Base-by-base conservation (phyloP, 2,888 invertebrate genomes). In the Tanytarsus gracilentus region DNA sequence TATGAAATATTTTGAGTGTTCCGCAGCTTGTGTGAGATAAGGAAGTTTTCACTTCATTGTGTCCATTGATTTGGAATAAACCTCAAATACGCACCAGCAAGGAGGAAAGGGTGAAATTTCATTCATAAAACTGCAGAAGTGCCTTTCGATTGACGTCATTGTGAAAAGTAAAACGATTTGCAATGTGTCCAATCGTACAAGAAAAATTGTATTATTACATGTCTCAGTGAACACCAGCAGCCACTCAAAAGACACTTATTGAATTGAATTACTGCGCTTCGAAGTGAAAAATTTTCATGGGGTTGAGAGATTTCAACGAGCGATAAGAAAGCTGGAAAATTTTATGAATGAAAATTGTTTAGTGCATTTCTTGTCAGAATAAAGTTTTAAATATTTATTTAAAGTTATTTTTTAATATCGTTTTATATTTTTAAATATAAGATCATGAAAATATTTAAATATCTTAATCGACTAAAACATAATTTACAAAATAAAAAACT, bases 21-120 rank as follows among this genome's bases (percentile, higher is more conserved):
- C 14, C 36, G 36, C 36, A 36, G 27, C 51, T 21, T 11, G 11
- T 8, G 18, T 8, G 33, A 52, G 52, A 52, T 52, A 52, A 52
- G 33, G 52, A 52, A 52, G 21, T 52, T 52, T 33, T n/a, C 52
- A 52, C 52, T 52, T 52, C 52, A 52, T 52, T 33, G 52, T 52
- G 27, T 27, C 27, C 26, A 52, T 52, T 52, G 33, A 21, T 21
- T 52, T 36, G 36, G n/a, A 14, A 16, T 14, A 14, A 16, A 36
- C 6, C 16, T 36, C 16, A 14, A 6, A 14, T 14, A 3, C 11
- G 33, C 11, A n/a, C n/a, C n/a, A n/a, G 25, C 11, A 1, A 11
- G 9, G 49, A 25, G n/a, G 26, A 25, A 25, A 11, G 26, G 18
- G 26, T n/a, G 26, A 4, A 49, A 49, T 33, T 52, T 52, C 52